Base-by-base conservation (phyloP, 1,140 invertebrate genomes). In the fruit fly (Drosophila melanogaster) region DNA sequence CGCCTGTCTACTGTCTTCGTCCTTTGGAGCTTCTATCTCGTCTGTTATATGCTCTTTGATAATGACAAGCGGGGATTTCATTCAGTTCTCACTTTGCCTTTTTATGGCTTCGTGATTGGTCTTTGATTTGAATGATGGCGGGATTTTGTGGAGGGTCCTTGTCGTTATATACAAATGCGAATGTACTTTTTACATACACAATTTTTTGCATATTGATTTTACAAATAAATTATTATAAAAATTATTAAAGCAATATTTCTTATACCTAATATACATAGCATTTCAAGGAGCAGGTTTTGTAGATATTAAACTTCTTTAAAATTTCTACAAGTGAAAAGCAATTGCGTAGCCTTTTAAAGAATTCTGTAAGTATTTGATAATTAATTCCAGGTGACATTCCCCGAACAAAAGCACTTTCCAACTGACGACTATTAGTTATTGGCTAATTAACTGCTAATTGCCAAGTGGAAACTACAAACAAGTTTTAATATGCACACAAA, bases 31-130 rank as follows among this genome's bases (percentile, higher is more conserved):
- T 71, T n/a, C 65, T 71, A 70, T 70, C 51, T 35, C 56, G 35
- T 40, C 67, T 47, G 65, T 35, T 56, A 57, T 71, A 49, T 30
- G 33, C 47, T 70, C 53, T 71, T 71, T 71, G 67, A 71, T 71
- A 71, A 71, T 71, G 67, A 71, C 67, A 71, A 57, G 51, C 51
- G 19, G 43, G 66, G 67, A 71, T 70, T 71, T 71, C n/a, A 67
- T 65, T 67, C 64, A 33, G 15, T 43, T 15, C 44, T 65, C 12
- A 19, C 60, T 15, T 33, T 10, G 10, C n/a, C 14, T 54, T 38
- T 53, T 66, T 55, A 46, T 53, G 30, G 47, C 41, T 47, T 14
- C n/a, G 33, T 40, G 66, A 67, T 67, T 70, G 33, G 35, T 56
- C 19, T n/a, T 49, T 40, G 64, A 70, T 71, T 56, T 56, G 35